These are phyloP conservation scores for Platycnemis pennipes DNA, from an alignment of 2,888 invertebrate species.

Conservation along the genomic window DNA sequence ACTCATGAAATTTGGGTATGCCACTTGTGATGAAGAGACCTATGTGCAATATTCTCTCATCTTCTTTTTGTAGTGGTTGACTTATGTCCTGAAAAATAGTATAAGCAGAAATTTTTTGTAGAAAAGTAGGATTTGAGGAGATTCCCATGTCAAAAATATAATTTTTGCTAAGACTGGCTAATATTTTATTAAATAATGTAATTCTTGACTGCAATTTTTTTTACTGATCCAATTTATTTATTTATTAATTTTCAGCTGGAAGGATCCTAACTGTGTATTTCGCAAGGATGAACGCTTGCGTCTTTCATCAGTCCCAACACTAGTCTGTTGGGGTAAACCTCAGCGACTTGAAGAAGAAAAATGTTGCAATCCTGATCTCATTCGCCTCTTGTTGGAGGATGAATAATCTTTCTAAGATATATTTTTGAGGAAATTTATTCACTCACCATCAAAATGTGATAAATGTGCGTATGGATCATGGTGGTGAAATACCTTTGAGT, in stretches of 20 bases:
- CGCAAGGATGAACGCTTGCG: slow-evolving; percentile 87
- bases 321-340: slow-evolving; percentile 89
- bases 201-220: no score
- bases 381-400: slow-evolving; percentile 90
- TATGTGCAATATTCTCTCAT: no score
- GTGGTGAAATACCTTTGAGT: neutral
- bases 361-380: slow-evolving; percentile 86
- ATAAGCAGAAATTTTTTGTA: no score
- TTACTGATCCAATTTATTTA: no score
- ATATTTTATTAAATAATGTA: no score
- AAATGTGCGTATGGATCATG: neutral
- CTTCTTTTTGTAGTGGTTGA: no score
- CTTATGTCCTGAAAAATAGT: no score
- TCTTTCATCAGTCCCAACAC: slow-evolving; percentile 90
- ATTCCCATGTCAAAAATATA: no score
- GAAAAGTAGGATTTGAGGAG: no score
- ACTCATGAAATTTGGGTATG: no score
- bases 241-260: slow-evolving; percentile 86
- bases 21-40: no score
- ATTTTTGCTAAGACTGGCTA: no score
- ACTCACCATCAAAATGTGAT: neutral
- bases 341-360: slow-evolving; percentile 90
- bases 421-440: neutral
- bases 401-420: slow-evolving; percentile 76
- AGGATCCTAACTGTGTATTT: slow-evolving; percentile 89